Percentiles rank a stretch among this genome's conserved stretches.
Evolutionary conservation across 2,888 invertebrate species (phyloP).

Genomic region (Aphrophora alni): DNA sequence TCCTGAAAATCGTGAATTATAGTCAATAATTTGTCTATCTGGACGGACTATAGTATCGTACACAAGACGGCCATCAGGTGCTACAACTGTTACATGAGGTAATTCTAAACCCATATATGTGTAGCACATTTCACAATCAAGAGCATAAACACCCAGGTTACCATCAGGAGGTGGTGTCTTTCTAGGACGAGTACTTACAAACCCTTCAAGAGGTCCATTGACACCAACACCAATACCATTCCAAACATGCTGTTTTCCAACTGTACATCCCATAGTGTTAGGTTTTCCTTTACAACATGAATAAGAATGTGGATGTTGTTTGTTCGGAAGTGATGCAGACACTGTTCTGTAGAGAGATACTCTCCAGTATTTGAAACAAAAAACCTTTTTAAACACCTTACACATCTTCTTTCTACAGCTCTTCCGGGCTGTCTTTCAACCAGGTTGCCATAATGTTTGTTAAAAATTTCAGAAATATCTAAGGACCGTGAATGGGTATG

Average conservation of each 20-base stretch:
- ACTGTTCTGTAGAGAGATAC: constrained; percentile 75
- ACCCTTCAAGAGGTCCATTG: constrained; percentile 78
- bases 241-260: constrained; percentile 77
- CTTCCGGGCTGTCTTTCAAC: not conserved
- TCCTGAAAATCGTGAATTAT: constrained; percentile 96
- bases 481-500: constrained; percentile 50
- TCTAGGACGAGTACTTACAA: constrained; percentile 67
- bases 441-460: not conserved
- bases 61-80: constrained; percentile 76
- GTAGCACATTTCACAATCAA: constrained; percentile 99
- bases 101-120: constrained; percentile 91
- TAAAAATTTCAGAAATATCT: constrained; percentile 19
- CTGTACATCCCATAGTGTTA: constrained; percentile 69
- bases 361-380: constrained; percentile 72
- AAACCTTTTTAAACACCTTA: constrained; percentile 76
- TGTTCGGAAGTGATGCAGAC: constrained; percentile 75
- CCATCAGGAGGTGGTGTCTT: constrained; percentile 45
- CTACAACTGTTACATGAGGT: constrained; percentile 89
- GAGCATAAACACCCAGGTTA: constrained; percentile 81
- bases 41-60: constrained; percentile 94
- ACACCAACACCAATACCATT: constrained; percentile 69
- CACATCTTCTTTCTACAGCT: constrained; percentile 61
- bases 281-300: constrained; percentile 68
- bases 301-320: constrained; percentile 60
- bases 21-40: constrained; percentile 88